phyloP scores from a whole-genome alignment of 1,140 invertebrate genomes.

The Tetramorium simillimum region DNA sequence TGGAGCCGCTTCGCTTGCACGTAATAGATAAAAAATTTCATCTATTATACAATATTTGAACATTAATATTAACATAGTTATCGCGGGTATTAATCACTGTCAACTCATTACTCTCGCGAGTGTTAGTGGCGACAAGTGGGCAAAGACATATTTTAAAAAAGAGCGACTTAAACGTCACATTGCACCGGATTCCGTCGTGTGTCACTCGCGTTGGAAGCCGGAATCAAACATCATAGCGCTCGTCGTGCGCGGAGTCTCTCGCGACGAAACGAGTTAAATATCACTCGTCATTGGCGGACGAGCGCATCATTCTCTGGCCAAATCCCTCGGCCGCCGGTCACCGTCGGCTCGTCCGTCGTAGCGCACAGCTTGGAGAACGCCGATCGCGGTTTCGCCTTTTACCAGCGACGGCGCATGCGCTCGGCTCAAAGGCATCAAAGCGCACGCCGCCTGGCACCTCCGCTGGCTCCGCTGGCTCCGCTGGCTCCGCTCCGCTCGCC shows the following conservation, averaged over 20 bases:
- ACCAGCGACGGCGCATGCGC: constrained; percentile 54
- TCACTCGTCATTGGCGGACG: background rate
- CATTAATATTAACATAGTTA: background rate
- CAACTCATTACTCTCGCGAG: background rate
- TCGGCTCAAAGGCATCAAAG: constrained; percentile 28
- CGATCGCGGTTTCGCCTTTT: constrained; percentile 40
- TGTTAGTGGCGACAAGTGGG: background rate
- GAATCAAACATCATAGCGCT: background rate
- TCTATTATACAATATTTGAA: background rate
- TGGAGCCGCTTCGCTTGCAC: background rate
- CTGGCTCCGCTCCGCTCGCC: background rate
- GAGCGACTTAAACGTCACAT: constrained; percentile 1
- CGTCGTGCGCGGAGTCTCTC: background rate
- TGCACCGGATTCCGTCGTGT: background rate
- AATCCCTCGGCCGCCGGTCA: background rate
- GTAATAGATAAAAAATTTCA: background rate
- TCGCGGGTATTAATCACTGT: constrained; percentile 13
- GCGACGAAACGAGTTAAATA: constrained; percentile 1
- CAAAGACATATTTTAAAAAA: background rate
- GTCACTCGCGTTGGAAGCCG: background rate
- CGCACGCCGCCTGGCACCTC: constrained; percentile 39
- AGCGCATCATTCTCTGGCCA: constrained; percentile 2
- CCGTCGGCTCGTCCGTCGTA: background rate
- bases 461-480: background rate
- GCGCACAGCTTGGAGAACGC: background rate